Conservation (phyloP, 2,113 vertebrate species). For the Pontoporia blainvillei region DNA sequence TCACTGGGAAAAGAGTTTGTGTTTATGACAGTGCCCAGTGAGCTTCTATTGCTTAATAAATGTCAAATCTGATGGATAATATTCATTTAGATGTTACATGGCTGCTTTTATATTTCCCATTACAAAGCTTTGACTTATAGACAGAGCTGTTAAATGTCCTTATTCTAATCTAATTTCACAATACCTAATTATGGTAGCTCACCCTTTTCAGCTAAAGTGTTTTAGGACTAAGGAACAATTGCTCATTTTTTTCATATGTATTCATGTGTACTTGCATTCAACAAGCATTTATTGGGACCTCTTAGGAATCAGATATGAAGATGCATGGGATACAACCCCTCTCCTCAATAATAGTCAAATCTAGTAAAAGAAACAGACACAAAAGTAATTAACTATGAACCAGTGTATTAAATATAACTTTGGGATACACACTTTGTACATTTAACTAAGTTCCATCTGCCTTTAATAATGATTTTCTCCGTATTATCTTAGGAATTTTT, state of each 20-base stretch:
- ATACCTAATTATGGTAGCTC: slow-evolving; percentile 60
- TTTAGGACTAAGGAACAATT: neutral
- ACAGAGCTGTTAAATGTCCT: slow-evolving; percentile 46
- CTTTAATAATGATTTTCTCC: neutral
- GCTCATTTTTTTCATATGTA: neutral
- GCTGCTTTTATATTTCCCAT: slow-evolving; percentile 62
- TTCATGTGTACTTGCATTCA: neutral
- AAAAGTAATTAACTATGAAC: neutral
- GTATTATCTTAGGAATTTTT: neutral
- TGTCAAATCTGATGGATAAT: slow-evolving; percentile 76
- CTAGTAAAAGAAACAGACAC: neutral
- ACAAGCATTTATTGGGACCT: neutral
- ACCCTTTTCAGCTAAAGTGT: slow-evolving; percentile 42
- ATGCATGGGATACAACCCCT: neutral
- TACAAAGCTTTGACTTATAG: slow-evolving; percentile 56
- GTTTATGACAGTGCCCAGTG: slow-evolving; percentile 37
- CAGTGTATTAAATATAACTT: neutral
- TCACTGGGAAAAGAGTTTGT: slow-evolving; percentile 56
- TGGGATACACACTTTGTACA: neutral
- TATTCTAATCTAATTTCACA: slow-evolving; percentile 67
- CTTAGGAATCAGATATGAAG: neutral
- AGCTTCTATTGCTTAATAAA: slow-evolving; percentile 70
- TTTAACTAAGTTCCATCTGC: neutral
- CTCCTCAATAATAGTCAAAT: neutral
- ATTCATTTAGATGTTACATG: slow-evolving; percentile 70